Evolutionary conservation across 2,113 vertebrate species (phyloP), one percentile per base, ranked within the genome.

Genomic region (Sitta europaea): DNA sequence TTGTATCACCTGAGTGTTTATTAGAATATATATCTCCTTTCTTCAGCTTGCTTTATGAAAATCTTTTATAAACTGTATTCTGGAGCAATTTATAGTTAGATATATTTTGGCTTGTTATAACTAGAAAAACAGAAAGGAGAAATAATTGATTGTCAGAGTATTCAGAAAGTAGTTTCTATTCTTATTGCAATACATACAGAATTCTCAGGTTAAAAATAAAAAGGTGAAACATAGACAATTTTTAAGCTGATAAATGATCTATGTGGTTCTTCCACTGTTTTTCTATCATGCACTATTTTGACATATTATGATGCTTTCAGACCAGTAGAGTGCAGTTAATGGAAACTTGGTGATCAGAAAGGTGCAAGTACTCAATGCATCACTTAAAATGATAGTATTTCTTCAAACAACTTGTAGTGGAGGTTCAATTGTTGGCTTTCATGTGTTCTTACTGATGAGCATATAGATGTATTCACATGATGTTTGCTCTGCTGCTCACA

Each of bases 21-120:
- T 96, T 97, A 96, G 55, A 97, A 91, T 91, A 85, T 38, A 17
- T 94, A 92, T 97, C 92, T 97, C 43, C 73, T 83, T 86, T 58
- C 90, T 96, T 70, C 90, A 97, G 40, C 51, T 97, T 97, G 74
- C 71, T 94, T 95, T 97, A 86, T 94, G 76, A 47, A 88, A 86
- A 23, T 73, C 24, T 58, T 91, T 92, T 85, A 90, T 54, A 72
- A 53, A 66, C 31, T 75, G 47, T 84, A 97, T 97, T 86, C 66
- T 95, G 81, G 68, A 89, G 43, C 57, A 94, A 95, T 93, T 95
- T 92, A 63, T 86, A 24, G 5, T 66, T 95, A 94, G 95, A 83
- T 88, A 57, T 53, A 6, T 86, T 96, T 94, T 97, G 48, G 80
- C 48, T 96, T 47, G 10, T 15, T 90, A 48, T 84, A 95, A 48